Evolutionary conservation across 2,888 invertebrate genomes (phyloP).

Genomic region (Scaptomyza flava): DNA sequence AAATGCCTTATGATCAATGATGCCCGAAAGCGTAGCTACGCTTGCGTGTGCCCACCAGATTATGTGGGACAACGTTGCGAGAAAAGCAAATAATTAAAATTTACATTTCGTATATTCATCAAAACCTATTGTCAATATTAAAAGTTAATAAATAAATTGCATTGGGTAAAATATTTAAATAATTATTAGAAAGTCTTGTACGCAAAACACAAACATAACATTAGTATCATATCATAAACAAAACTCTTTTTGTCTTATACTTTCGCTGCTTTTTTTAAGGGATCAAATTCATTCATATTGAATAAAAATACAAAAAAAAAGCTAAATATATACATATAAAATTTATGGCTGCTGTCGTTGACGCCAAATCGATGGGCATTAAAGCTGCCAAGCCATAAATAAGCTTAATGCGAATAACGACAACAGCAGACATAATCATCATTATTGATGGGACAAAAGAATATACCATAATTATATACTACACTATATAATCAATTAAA

Average conservation of each 20-base stretch:
- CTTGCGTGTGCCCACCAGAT: neutral
- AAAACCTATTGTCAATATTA: no score
- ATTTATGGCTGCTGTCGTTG: slow-evolving; percentile 34
- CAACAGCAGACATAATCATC: slow-evolving; percentile 24
- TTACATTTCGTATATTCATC: no score
- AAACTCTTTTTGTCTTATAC: no score
- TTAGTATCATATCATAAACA: no score
- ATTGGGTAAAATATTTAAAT: no score
- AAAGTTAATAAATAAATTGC: no score
- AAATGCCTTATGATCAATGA: neutral
- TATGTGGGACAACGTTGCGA: neutral
- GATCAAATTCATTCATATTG: no score
- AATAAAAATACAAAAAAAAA: neutral
- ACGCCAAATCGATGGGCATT: slow-evolving; percentile 22
- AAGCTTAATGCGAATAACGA: slow-evolving; percentile 12
- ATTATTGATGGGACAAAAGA: slow-evolving; percentile 23
- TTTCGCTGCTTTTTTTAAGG: no score
- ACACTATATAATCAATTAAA: slow-evolving; percentile 64
- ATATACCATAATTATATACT: neutral
- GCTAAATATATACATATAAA: slow-evolving; percentile 20
- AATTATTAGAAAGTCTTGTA: no score
- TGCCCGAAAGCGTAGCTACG: neutral
- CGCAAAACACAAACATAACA: no score
- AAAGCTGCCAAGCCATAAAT: slow-evolving; percentile 40
- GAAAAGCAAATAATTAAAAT: neutral